Base-by-base conservation (phyloP, 2,888 invertebrate genomes). In the Acanthoscelides obtectus region DNA sequence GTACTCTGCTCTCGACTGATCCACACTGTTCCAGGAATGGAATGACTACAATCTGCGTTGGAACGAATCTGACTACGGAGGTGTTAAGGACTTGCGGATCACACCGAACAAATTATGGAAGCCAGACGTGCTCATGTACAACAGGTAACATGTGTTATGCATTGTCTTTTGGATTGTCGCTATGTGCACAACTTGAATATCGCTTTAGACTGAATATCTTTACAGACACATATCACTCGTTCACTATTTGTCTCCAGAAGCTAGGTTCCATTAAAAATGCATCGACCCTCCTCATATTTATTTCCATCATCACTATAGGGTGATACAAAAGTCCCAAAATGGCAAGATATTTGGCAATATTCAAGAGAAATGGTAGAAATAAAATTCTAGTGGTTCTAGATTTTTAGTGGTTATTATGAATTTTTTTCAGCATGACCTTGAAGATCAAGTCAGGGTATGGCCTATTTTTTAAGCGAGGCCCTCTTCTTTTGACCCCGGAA, bases 111-210 rank as follows among this genome's bases (percentile, higher is more conserved):
- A 94, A 85, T 90, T 99, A 77, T 99, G 99, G 99, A 97, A 95
- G 86, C 99, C 99, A 76, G 99, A 99, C 88, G 96, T 99, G 82
- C 94, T 99, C 78, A 96, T 99, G 95, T 99, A 99, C 88, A 99
- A 99, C 92, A 99, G 98, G 97, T 97, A 89, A 90, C 83, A 84
- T 80, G 84, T 84, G 82, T 83, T 83, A 83, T 82, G 74, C 75
- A 72, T 71, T 75, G 76, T 70, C 72, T 74, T 71, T 72, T 72
- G 73, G 75, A 45, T 45, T 45, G 45, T 45, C 12, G 45, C 45
- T 45, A 12, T 25, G 4, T 45, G 45, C 17, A 12, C 45, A 45
- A 45, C 45, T 45, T 45, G 1, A 45, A 45, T 45, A 45, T 45
- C 17, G 45, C 45, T 45, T 45, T 45, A 45, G 45, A 45, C 45